These are phyloP conservation scores for Bombus consobrinus DNA, from an alignment of 1,140 invertebrate genomes.

Conservation along the genomic window DNA sequence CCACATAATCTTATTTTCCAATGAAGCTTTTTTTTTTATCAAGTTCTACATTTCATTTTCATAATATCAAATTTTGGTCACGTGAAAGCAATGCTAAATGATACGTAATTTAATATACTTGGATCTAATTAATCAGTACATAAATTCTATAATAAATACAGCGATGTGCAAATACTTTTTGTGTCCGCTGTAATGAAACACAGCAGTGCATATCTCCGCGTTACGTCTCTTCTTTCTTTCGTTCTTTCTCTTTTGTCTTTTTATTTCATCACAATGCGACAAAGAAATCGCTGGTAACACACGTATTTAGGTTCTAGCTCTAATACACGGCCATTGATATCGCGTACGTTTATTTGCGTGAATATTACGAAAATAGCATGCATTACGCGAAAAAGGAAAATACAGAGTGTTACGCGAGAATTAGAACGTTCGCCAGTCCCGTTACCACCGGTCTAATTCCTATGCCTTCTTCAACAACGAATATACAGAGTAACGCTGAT, in stretches of 20 bases:
- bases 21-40: too few relatives aligned
- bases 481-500: neutral
- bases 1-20: too few relatives aligned
- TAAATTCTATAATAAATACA: too few relatives aligned
- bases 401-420: neutral
- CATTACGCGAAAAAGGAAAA: conserved; percentile 1
- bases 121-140: too few relatives aligned
- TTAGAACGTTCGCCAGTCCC: neutral
- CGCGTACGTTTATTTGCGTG: conserved; percentile 10
- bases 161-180: neutral
- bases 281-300: neutral
- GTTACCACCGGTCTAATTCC: neutral
- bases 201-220: neutral
- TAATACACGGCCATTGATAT: neutral
- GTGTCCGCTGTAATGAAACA: neutral
- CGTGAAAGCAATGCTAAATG: too few relatives aligned
- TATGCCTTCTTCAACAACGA: neutral
- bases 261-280: neutral
- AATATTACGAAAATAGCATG: conserved; percentile 25
- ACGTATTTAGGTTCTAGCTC: neutral
- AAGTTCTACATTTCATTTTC: too few relatives aligned
- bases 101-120: too few relatives aligned
- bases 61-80: too few relatives aligned
- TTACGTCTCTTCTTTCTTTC: neutral
- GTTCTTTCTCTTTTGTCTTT: neutral